Evolutionary conservation across 2,888 invertebrate species (phyloP).

Genomic region (Euphydryas editha): DNA sequence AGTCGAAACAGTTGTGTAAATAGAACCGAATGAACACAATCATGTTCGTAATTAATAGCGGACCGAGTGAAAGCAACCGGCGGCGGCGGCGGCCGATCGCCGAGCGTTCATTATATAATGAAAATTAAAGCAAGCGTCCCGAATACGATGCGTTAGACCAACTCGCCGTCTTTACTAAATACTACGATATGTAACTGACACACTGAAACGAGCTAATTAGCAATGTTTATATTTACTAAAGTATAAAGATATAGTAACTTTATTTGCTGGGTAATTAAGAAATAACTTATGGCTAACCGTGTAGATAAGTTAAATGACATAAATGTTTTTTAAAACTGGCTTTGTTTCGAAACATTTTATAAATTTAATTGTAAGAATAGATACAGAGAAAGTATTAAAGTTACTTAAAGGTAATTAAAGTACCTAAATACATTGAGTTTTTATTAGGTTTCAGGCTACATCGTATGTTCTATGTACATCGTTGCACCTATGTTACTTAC

Average conservation of each 20-base stretch:
- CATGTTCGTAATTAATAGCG: conserved; percentile 76
- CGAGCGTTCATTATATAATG: conserved; percentile 75
- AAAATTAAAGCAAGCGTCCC: conserved; percentile 78
- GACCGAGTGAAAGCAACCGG: conserved; percentile 77
- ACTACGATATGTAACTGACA: conserved; percentile 40
- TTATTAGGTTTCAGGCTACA: too few species aligned
- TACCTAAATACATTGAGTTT: too few species aligned
- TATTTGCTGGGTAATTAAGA: conserved; percentile 39
- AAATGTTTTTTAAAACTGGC: not conserved
- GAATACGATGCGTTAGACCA: conserved; percentile 61
- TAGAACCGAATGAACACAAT: conserved; percentile 75
- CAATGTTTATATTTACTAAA: conserved; percentile 34
- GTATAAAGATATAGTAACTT: conserved; percentile 30
- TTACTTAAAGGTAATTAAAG: not conserved
- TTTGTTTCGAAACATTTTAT: not conserved
- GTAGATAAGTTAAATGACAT: conserved; percentile 16
- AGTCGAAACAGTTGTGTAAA: conserved; percentile 80
- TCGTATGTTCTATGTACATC: too few species aligned
- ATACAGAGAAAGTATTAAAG: not conserved
- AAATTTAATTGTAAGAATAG: not conserved
- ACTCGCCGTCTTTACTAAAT: conserved; percentile 53
- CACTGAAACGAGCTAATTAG: conserved; percentile 29
- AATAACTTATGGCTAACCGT: conserved; percentile 25
- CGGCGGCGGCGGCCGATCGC: conserved; percentile 63
- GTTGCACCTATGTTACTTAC: not conserved